Percentiles rank a stretch among this genome's conserved stretches.
These are phyloP conservation scores for Xyliphius kryptos DNA, from an alignment of 2,113 vertebrate species.

Conservation along the genomic window DNA sequence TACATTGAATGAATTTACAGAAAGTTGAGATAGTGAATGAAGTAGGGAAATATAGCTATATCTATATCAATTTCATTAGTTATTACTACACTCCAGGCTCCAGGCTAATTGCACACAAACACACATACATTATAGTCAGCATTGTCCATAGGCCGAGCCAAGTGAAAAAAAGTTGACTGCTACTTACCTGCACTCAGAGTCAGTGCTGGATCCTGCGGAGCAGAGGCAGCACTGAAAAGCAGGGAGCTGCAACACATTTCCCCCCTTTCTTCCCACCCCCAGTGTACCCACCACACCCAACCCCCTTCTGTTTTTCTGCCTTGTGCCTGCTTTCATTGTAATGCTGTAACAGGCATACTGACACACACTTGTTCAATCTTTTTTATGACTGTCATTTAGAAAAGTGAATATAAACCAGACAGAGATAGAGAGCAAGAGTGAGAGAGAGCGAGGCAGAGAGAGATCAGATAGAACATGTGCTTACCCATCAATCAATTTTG, in stretches of 20 bases:
- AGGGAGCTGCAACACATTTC: constrained; percentile 43
- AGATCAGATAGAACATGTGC: too few relatives aligned
- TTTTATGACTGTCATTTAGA: too few relatives aligned
- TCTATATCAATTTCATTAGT: too few relatives aligned
- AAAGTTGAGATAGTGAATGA: too few relatives aligned
- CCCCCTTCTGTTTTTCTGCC: constrained; percentile 10
- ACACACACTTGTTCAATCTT: constrained; percentile 52
- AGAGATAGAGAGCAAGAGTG: too few relatives aligned
- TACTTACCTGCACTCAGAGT: constrained; percentile 62
- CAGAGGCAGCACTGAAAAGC: constrained; percentile 48
- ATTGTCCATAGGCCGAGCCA: background rate
- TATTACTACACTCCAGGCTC: too few relatives aligned
- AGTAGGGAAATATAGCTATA: too few relatives aligned
- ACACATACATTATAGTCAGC: constrained; percentile 22
- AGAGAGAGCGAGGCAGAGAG: too few relatives aligned
- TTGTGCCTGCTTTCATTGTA: constrained; percentile 41
- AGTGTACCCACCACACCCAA: constrained; percentile 14
- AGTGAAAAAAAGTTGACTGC: constrained; percentile 38
- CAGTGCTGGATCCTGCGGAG: constrained; percentile 53
- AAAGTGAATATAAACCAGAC: too few relatives aligned
- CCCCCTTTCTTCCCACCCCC: constrained; percentile 14
- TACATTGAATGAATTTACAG: too few relatives aligned
- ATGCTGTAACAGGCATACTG: constrained; percentile 51
- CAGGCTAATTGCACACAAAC: too few relatives aligned
- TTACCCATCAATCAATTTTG: too few relatives aligned